Base-by-base conservation (phyloP, 2,113 vertebrate genomes). In the Lepus europaeus region DNA sequence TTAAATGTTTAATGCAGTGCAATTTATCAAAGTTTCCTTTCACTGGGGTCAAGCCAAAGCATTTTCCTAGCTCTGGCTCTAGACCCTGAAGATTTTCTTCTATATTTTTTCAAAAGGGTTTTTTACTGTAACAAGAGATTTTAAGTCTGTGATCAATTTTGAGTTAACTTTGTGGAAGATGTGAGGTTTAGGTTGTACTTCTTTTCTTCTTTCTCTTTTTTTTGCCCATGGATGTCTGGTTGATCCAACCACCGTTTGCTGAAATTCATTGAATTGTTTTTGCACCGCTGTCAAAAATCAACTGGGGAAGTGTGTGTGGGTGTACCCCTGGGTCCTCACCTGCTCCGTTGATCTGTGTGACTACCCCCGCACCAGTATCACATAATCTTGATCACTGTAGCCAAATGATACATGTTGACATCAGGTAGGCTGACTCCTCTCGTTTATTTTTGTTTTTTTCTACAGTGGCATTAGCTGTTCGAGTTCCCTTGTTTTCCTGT, bases 11-110 rank as follows among this genome's bases (percentile, higher is more conserved):
- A 89, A 82, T 81, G 49, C 33, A 33, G 63, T 82, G 53, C 17
- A 93, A 31, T 68, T 78, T 87, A 82, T 78, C 70, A 83, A 45
- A 68, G 39, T 87, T 94, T 64, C n/a, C 70, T 83, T 82, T 92
- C 72, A 33, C 36, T 89, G 51, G 53, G 14, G 39, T 77, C 51
- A 68, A 89, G 49, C 59, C 25, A 51, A 66, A 56, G 59, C 87
- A 87, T 7, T 69, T 31, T 76, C 70, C 31, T 83, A 33, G 56
- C 10, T 92, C 4, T 59, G 31, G 81, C 56, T 59, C 56, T 17
- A 77, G 73, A 78, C 31, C 4, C 80, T 79, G 70, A 87, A 82
- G 49, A 31, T 89, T 63, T 96, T 91, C 39, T 91, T 31, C 45
- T 33, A n/a, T 85, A 25, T 33, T 92, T 80, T 83, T 89, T 87